These are phyloP conservation scores for Formicarius rufipectus DNA, from an alignment of 2,113 vertebrate genomes.

Conservation along the genomic window DNA sequence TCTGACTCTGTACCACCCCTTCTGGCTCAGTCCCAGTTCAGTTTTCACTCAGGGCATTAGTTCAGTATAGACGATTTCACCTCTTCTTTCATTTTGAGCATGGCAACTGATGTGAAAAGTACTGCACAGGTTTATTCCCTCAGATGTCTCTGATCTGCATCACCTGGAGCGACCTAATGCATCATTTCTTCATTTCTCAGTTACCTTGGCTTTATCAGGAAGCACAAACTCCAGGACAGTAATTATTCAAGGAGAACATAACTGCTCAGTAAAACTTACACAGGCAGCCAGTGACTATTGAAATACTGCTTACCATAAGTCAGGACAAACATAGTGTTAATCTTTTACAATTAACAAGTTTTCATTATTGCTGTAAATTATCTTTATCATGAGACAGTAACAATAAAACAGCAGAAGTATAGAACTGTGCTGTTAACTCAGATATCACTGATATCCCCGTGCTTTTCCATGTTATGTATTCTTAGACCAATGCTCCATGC, in stretches of 20 bases:
- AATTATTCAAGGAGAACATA: not conserved
- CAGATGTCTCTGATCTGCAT: not conserved
- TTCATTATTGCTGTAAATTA: not conserved
- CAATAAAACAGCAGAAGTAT: not conserved
- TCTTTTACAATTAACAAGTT: not conserved
- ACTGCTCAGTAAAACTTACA: not conserved
- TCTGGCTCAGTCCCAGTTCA: not conserved
- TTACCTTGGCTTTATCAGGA: not conserved
- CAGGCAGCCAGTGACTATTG: not conserved
- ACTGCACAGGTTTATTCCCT: not conserved
- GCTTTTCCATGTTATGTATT: conserved; percentile 36
- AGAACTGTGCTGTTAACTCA: not conserved
- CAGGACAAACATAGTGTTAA: not conserved
- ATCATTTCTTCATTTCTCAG: not conserved
- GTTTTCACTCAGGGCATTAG: not conserved
- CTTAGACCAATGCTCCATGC: conserved; percentile 21
- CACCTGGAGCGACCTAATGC: not conserved
- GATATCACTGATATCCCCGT: not conserved
- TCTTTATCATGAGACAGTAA: not conserved
- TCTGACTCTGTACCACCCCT: not conserved
- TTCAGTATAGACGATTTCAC: not conserved
- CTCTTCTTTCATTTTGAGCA: not conserved
- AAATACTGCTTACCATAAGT: not conserved
- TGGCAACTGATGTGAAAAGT: not conserved
- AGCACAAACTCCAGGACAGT: not conserved